These are phyloP conservation scores for Automeris io DNA, from an alignment of 2,888 invertebrate genomes.

Conservation along the genomic window DNA sequence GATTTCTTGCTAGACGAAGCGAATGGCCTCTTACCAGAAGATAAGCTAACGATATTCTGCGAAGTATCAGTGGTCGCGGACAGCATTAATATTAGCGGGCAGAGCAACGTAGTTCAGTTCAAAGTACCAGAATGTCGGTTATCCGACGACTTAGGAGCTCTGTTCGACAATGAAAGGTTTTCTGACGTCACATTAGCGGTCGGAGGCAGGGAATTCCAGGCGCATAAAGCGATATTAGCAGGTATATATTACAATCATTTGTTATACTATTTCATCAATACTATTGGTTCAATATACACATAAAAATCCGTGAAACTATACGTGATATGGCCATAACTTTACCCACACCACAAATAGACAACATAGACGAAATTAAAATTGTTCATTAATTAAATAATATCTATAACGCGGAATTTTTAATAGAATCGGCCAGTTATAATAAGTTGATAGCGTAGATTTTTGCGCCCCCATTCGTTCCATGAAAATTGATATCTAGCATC, in stretches of 20 bases:
- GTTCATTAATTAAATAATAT: too few relatives aligned
- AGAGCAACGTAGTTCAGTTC: constrained; percentile 98
- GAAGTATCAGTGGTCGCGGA: constrained; percentile 98
- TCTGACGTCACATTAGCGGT: constrained; percentile 98
- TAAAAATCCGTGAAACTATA: too few relatives aligned
- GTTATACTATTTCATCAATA: not conserved
- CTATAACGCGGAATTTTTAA: too few relatives aligned
- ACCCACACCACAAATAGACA: too few relatives aligned
- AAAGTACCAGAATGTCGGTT: constrained; percentile 96
- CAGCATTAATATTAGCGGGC: constrained; percentile 99
- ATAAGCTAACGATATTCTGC: constrained; percentile 99
- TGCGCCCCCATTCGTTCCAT: too few relatives aligned
- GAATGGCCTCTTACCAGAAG: constrained; percentile 98
- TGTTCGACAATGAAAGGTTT: constrained; percentile 98
- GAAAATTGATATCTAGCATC: too few relatives aligned
- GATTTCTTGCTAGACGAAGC: constrained; percentile 99
- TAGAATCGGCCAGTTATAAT: too few relatives aligned
- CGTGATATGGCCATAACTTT: too few relatives aligned
- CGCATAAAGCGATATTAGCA: constrained; percentile 98
- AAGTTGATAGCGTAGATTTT: too few relatives aligned
- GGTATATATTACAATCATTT: constrained; percentile 61
- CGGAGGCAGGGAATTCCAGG: constrained; percentile 92
- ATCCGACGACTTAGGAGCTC: constrained; percentile 95
- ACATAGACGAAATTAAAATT: too few relatives aligned
- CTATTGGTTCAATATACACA: too few relatives aligned